Evolutionary conservation across 2,888 invertebrate species (phyloP), one percentile per base, ranked within the genome.

Genomic region (Cryptosula pallasiana): DNA sequence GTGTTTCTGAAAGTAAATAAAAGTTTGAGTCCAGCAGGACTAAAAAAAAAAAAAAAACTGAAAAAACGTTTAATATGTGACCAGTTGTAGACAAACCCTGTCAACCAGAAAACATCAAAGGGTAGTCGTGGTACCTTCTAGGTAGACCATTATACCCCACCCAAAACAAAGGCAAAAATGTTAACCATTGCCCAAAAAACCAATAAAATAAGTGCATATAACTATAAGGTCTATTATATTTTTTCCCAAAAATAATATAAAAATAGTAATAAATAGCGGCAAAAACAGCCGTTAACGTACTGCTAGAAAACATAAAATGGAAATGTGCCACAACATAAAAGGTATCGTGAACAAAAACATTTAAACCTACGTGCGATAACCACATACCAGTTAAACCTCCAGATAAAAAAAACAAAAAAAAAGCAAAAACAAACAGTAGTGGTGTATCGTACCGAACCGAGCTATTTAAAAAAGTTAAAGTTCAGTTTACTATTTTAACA

Each of bases 241-340:
- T 55, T 55, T 23, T 23, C 55, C 25, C 23, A 23, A 55, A 23
- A 16, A 55, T 5, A 55, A 25, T 23, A 55, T 16, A 55, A n/a
- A 23, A 55, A 55, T 55, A 55, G 23, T 16, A 55, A 25, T 55
- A 55, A n/a, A 55, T 23, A 55, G 23, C 55, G 9, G 23, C 23
- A 55, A 55, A 55, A 16, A 55, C 25, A 55, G 23, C 55, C 55
- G 25, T 55, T 23, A 55, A 20, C 16, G 25, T 25, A 55, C 23
- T 25, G 5, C 55, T 25, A 23, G 55, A 55, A 23, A 55, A 55
- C 55, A 55, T 55, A 23, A 55, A 55, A 55, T 55, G 55, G 25
- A 55, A 55, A 55, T 55, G 55, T 20, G 55, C 55, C 25, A 55
- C 55, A 23, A 55, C 55, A 55, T 55, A 55, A 23, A 55, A 55